Conservation (phyloP, 2,113 vertebrate species). For the Tinamus guttatus region DNA sequence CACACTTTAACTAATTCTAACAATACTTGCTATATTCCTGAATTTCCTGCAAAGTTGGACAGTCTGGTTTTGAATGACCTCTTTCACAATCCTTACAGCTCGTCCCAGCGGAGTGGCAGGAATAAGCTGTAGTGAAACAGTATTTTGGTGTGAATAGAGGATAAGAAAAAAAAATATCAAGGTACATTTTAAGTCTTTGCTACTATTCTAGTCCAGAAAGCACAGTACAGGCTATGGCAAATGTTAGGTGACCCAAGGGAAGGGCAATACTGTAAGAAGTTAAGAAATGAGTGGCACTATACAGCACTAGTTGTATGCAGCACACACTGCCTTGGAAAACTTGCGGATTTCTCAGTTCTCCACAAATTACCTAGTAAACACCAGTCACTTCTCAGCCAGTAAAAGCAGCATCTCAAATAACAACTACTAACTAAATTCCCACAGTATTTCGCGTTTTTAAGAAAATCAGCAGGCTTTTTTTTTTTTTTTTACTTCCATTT, state of each 20-base stretch:
- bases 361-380: neutral
- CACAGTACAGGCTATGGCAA: no score
- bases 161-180: neutral
- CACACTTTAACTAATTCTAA: neutral
- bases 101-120: neutral
- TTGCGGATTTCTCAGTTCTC: neutral
- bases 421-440: neutral
- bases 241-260: neutral
- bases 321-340: accelerated
- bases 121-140: neutral
- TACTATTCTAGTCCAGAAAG: neutral
- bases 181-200: neutral
- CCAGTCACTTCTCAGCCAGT: neutral
- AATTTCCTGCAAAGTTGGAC: neutral
- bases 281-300: neutral
- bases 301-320: neutral
- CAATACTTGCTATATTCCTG: neutral
- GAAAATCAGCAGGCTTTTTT: neutral
- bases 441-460: neutral
- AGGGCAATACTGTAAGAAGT: accelerated
- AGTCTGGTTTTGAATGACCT: neutral
- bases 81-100: neutral
- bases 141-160: neutral
- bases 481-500: conserved; percentile 7
- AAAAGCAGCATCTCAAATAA: neutral